phyloP scores from a whole-genome alignment of 2,113 vertebrate genomes.

The Thymallus thymallus region DNA sequence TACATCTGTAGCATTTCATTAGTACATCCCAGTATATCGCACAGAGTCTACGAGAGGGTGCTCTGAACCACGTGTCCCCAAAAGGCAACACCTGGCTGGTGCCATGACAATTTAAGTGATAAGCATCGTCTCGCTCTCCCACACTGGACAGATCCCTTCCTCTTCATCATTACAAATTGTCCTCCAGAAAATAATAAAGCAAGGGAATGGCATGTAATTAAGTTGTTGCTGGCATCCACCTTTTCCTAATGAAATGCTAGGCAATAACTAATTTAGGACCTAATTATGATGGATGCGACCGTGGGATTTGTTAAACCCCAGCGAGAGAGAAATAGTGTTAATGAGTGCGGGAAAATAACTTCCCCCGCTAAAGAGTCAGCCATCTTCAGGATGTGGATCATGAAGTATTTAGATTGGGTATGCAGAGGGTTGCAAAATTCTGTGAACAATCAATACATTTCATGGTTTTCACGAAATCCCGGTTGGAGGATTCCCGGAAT shows the following conservation, averaged over 20 bases:
- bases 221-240: constrained; percentile 25
- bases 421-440: too few species aligned
- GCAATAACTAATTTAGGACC: constrained; percentile 46
- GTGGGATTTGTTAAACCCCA: constrained; percentile 20
- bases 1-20: constrained; percentile 36
- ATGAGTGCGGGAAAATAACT: constrained; percentile 12
- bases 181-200: constrained; percentile 47
- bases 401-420: constrained; percentile 58
- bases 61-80: too few species aligned
- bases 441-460: too few species aligned
- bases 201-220: constrained; percentile 40
- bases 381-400: constrained; percentile 33
- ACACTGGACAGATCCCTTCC: constrained; percentile 42
- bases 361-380: constrained; percentile 2
- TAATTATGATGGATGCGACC: constrained; percentile 39
- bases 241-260: constrained; percentile 47
- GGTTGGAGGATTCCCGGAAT: too few species aligned
- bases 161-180: constrained; percentile 47
- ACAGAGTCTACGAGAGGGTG: too few species aligned
- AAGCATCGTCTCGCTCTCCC: constrained; percentile 52
- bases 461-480: too few species aligned
- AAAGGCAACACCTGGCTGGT: constrained; percentile 32
- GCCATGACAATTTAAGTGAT: constrained; percentile 57
- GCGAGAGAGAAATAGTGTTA: constrained; percentile 12
- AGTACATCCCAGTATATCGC: constrained; percentile 21